phyloP scores from a whole-genome alignment of 53 echinoderm and acorn worm species.

The Crossaster papposus region DNA sequence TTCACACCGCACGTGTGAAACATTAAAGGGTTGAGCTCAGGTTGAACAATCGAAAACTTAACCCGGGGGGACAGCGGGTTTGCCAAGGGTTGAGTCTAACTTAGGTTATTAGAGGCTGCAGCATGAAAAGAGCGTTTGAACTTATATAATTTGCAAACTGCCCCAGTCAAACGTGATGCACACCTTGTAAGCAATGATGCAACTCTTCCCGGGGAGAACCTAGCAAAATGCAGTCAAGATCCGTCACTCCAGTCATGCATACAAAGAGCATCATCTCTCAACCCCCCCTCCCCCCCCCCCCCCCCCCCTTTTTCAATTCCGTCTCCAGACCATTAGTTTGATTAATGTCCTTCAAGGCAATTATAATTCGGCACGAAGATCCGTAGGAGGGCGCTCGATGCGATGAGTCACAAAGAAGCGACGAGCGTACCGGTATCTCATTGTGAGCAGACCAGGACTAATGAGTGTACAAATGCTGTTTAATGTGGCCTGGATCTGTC shows the following conservation, averaged over 20 bases:
- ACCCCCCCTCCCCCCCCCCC: background rate
- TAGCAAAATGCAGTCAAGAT: background rate
- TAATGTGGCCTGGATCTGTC: slow-evolving; percentile 50
- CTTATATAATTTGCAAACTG: too few relatives aligned
- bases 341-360: slow-evolving; percentile 49
- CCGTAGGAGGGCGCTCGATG: slow-evolving; percentile 53
- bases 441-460: background rate
- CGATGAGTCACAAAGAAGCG: slow-evolving; percentile 51
- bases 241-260: slow-evolving; percentile 30
- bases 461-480: slow-evolving; percentile 37
- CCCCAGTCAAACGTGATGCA: slow-evolving; percentile 25
- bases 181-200: background rate
- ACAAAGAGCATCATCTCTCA: slow-evolving; percentile 8
- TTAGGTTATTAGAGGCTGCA: too few relatives aligned
- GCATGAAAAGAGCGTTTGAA: too few relatives aligned
- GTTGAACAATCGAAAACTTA: too few relatives aligned
- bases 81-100: too few relatives aligned
- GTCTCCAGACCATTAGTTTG: slow-evolving; percentile 60
- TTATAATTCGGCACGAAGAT: slow-evolving; percentile 43
- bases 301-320: background rate
- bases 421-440: background rate
- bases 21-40: too few relatives aligned
- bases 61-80: too few relatives aligned
- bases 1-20: too few relatives aligned
- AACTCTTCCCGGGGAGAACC: background rate